phyloP scores from a whole-genome alignment of 2,888 invertebrate species.

The Drosophila limbata region DNA sequence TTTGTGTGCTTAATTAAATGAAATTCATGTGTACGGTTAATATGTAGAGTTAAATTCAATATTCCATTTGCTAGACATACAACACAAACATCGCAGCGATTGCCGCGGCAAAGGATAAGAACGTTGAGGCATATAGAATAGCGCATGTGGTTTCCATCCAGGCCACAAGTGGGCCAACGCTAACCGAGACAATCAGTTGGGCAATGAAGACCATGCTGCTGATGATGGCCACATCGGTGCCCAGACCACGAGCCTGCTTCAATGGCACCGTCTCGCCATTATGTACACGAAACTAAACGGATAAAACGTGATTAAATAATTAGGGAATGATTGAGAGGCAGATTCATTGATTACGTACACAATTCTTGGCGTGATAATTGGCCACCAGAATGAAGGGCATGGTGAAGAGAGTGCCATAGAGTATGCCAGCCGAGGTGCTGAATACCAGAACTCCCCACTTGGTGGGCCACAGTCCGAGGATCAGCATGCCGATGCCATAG shows the following conservation, averaged over 20 bases:
- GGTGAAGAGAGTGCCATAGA: slow-evolving; percentile 85
- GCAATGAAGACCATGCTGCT: slow-evolving; percentile 85
- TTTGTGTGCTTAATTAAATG: slow-evolving; percentile 4
- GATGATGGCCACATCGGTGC: slow-evolving; percentile 85
- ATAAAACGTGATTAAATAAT: background rate
- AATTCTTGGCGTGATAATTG: slow-evolving; percentile 85
- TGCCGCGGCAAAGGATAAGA: slow-evolving; percentile 83
- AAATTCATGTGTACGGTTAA: slow-evolving; percentile 6
- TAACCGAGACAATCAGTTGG: slow-evolving; percentile 84
- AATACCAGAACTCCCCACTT: slow-evolving; percentile 84
- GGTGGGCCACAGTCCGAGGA: slow-evolving; percentile 84
- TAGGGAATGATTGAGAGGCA: background rate
- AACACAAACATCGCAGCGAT: slow-evolving; percentile 84
- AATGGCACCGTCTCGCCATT: slow-evolving; percentile 84
- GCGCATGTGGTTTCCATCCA: slow-evolving; percentile 83
- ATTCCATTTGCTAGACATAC: slow-evolving; percentile 75
- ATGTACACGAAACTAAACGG: slow-evolving; percentile 79
- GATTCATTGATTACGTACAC: slow-evolving; percentile 75
- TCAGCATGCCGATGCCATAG: slow-evolving; percentile 85
- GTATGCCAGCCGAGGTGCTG: slow-evolving; percentile 85
- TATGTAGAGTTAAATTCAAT: slow-evolving; percentile 19
- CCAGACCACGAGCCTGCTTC: slow-evolving; percentile 84
- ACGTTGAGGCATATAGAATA: slow-evolving; percentile 84
- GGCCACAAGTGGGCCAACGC: slow-evolving; percentile 82
- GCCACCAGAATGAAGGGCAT: slow-evolving; percentile 85